phyloP scores from a whole-genome alignment of 2,113 vertebrate genomes.

The Perccottus glenii region DNA sequence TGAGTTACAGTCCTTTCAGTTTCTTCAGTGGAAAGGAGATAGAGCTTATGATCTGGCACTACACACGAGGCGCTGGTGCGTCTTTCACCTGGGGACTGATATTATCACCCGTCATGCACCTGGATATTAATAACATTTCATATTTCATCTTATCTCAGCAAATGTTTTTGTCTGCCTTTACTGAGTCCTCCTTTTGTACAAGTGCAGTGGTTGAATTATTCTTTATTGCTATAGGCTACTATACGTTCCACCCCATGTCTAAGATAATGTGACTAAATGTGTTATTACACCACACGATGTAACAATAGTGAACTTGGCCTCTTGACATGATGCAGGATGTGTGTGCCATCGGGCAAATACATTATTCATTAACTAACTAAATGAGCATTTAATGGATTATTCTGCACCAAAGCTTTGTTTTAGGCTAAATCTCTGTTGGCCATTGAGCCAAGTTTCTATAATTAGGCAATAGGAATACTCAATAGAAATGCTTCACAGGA shows the following conservation, averaged over 20 bases:
- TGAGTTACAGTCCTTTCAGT: conserved; percentile 19
- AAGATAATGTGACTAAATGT: too few species aligned
- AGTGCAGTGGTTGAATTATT: not conserved
- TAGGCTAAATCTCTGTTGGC: conserved; percentile 40
- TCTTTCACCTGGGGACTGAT: not conserved
- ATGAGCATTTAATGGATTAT: conserved; percentile 72
- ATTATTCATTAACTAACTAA: conserved; percentile 66
- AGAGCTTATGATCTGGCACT: not conserved
- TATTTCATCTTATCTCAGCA: not conserved
- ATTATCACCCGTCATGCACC: not conserved
- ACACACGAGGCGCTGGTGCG: not conserved
- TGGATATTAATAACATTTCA: not conserved
- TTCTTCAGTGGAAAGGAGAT: conserved; percentile 2
- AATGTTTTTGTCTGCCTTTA: not conserved
- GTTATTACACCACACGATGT: too few species aligned
- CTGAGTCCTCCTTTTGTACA: not conserved
- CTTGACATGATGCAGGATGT: conserved; percentile 28
- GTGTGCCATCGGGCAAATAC: conserved; percentile 59
- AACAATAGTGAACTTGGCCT: not conserved
- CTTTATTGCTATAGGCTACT: too few species aligned
- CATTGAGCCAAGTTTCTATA: conserved; percentile 36
- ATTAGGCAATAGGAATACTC: conserved; percentile 10
- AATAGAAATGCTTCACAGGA: conserved; percentile 6
- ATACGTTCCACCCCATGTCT: too few species aligned
- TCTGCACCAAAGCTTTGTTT: conserved; percentile 57